phyloP scores from a whole-genome alignment of 2,113 vertebrate species.

The Syngnathus floridae region DNA sequence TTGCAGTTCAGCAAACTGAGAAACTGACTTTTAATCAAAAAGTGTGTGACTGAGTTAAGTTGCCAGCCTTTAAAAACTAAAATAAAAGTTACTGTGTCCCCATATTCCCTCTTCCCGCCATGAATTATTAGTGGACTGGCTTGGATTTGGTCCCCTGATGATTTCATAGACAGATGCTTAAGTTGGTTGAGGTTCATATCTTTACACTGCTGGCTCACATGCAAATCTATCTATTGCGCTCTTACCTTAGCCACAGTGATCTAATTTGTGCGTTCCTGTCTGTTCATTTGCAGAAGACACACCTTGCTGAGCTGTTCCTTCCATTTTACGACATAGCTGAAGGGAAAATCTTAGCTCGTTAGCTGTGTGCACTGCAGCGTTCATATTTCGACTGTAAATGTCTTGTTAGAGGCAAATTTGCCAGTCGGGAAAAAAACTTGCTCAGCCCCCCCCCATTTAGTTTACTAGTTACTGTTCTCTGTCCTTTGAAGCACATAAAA shows the following conservation, averaged over 20 bases:
- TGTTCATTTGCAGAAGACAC: conserved; percentile 9
- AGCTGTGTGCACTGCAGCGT: conserved; percentile 22
- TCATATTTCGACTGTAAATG: conserved; percentile 39
- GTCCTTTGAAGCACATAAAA: conserved; percentile 1
- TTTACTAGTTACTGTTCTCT: neutral
- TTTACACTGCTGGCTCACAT: neutral
- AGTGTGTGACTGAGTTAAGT: neutral
- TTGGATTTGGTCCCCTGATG: conserved; percentile 32
- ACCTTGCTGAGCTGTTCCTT: neutral
- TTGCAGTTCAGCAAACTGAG: too few species aligned
- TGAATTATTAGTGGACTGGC: conserved; percentile 42
- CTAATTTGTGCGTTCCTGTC: neutral
- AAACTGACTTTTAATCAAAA: too few species aligned
- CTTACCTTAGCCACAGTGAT: neutral
- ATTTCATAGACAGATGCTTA: conserved; percentile 24
- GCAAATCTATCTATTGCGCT: conserved; percentile 4
- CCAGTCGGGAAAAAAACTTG: too few species aligned
- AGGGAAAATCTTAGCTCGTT: conserved; percentile 46
- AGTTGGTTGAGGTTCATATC: conserved; percentile 11
- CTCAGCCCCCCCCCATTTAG: too few species aligned
- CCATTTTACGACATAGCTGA: conserved; percentile 25
- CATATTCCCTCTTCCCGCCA: conserved; percentile 21
- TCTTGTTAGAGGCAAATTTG: conserved; percentile 53
- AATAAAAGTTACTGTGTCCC: conserved; percentile 25
- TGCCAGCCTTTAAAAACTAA: conserved; percentile 11